Base-by-base conservation (phyloP, 2,888 invertebrate species). In the Cryptophagus acutangulus region DNA sequence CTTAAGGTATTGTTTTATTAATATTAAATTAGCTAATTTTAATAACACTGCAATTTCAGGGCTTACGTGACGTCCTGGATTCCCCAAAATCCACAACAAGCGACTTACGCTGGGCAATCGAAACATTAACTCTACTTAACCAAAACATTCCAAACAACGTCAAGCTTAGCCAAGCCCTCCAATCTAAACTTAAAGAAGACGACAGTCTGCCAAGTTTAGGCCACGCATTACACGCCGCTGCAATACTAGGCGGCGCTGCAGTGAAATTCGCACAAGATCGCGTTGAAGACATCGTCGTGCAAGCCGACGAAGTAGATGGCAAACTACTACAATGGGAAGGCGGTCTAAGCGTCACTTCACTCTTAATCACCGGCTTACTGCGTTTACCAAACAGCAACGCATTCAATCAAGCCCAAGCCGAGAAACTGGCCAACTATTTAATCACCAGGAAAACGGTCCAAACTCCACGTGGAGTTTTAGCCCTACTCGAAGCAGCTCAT, bases 261-360 rank as follows among this genome's bases (percentile, higher is more conserved):
- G 82, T 83, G 10, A 75, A 73, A 33, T 80, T 81, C 60, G 75
- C 77, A 29, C 77, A 79, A 29, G 81, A 87, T 43, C 81, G 88
- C 38, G 83, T 94, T 15, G 93, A 94, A 69, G 92, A 94, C 65
- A 85, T 89, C n/a, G 74, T 96, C 43, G 84, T 89, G 2, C 93
- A 95, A 61, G 95, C 95, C 1, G 96, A 97, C 71, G 95, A 96
- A 75, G 85, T 64, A 17, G 90, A 95, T 70, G 84, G 87, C 8
- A 81, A 81, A 58, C 82, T 86, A 57, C 72, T 92, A 46, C 88
- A 95, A 72, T 96, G 93, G 69, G 96, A 96, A 67, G 90, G 91
- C 17, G 91, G 91, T 5, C 73, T 93, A 36, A 85, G 87, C 2
- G 81, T 84, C 31, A 90, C 90, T 1, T 78, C 81, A 0, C 62